These are phyloP conservation scores for Trachelipus rathkii DNA, from an alignment of 1,140 invertebrate species.

Conservation along the genomic window DNA sequence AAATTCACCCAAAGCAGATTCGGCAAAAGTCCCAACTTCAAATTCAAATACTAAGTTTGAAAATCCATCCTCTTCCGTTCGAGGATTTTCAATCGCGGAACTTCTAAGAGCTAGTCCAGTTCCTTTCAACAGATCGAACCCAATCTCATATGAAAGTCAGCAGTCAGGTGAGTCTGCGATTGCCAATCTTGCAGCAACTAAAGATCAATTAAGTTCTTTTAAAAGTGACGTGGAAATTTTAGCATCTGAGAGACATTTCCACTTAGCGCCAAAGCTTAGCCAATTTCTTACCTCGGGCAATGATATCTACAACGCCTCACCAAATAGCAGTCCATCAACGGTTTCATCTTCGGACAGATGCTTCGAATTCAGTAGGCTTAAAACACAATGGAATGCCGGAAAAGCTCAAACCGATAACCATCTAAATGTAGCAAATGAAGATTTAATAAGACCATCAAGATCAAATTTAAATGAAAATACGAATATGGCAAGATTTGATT, in stretches of 20 bases:
- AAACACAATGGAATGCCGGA: not conserved
- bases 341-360: not conserved
- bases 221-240: not conserved
- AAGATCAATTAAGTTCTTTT: not conserved
- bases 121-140: not conserved
- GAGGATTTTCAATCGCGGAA: constrained; percentile 1
- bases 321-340: not conserved
- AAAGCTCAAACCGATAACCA: not conserved
- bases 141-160: not conserved
- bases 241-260: too few relatives aligned
- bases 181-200: not conserved
- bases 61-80: not conserved
- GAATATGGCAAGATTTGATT: not conserved
- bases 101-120: not conserved
- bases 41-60: too few relatives aligned
- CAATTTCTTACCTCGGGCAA: not conserved
- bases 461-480: not conserved
- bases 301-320: not conserved
- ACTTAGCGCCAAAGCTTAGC: not conserved
- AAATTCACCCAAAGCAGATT: too few relatives aligned
- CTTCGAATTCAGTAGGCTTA: not conserved
- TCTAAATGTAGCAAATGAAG: not conserved
- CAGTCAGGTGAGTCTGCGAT: not conserved
- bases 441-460: not conserved
- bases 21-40: too few relatives aligned